A percentile compares a stretch with the other conserved stretches of the same genome.
These are phyloP conservation scores for Drosophila quadrilineata DNA, from an alignment of 1,140 invertebrate genomes.

Conservation along the genomic window DNA sequence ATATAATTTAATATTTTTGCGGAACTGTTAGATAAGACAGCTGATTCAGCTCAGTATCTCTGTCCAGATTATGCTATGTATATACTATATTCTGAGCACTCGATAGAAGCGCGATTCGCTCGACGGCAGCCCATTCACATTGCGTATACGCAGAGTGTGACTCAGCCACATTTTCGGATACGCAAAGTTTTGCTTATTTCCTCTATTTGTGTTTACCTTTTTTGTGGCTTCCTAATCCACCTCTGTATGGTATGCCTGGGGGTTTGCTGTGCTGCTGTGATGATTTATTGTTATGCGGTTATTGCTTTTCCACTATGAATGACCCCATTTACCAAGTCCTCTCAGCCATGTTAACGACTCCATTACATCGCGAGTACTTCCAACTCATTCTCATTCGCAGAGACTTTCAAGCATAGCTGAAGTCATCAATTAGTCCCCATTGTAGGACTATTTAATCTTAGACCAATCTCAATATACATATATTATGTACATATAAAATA, in stretches of 20 bases:
- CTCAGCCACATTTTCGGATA: conserved; percentile 5
- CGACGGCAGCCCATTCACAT: background rate
- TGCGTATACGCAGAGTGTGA: conserved; percentile 13
- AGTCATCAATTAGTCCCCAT: no score
- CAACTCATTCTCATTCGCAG: background rate
- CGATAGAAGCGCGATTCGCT: background rate
- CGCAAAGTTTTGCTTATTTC: conserved; percentile 19
- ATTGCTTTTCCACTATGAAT: conserved; percentile 47
- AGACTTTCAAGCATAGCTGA: no score
- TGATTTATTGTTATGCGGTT: conserved; percentile 63
- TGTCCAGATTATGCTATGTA: conserved; percentile 16
- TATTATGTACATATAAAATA: no score
- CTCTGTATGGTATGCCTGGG: conserved; percentile 1
- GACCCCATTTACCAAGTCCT: conserved; percentile 31
- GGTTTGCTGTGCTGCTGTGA: conserved; percentile 7
- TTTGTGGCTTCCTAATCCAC: conserved; percentile 2
- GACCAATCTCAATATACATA: no score
- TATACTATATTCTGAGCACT: no score
- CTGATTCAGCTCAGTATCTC: no score
- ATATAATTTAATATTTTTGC: conserved; percentile 12
- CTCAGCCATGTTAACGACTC: background rate
- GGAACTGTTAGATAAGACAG: conserved; percentile 28
- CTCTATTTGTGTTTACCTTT: background rate
- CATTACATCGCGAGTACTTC: background rate
- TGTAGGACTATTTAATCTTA: no score